Conservation (phyloP, 2,113 vertebrate species). For the Larimichthys crocea region DNA sequence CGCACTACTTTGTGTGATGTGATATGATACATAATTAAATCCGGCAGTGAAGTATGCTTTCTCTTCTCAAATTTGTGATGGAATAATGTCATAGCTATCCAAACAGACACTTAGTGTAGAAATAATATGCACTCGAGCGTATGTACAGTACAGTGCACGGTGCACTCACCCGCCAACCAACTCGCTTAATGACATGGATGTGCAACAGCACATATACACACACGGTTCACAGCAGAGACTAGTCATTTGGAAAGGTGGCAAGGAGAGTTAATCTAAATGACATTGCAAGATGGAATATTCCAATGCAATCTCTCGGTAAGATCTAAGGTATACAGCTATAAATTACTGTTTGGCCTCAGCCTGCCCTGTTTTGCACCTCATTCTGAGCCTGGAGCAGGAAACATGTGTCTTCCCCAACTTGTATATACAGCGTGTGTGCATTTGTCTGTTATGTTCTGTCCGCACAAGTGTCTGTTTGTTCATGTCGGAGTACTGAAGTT, state of each 20-base stretch:
- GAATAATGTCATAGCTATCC: conserved; percentile 39
- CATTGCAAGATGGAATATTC: conserved; percentile 46
- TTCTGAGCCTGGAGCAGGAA: conserved; percentile 18
- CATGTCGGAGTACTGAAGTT: conserved; percentile 3
- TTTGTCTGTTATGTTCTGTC: conserved; percentile 12
- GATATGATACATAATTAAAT: conserved; percentile 58
- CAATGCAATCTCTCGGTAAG: conserved; percentile 18
- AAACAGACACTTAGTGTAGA: conserved; percentile 59
- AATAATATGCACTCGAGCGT: conserved; percentile 55
- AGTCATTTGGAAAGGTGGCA: conserved; percentile 51
- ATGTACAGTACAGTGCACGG: conserved; percentile 19
- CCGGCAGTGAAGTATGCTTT: conserved; percentile 42
- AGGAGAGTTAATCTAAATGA: conserved; percentile 48
- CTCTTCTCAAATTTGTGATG: conserved; percentile 42
- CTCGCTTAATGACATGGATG: conserved; percentile 42
- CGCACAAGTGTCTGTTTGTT: conserved; percentile 19
- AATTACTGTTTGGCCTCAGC: conserved; percentile 45
- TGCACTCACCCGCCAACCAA: conserved; percentile 36
- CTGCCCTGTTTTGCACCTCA: conserved; percentile 1
- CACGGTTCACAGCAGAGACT: conserved; percentile 22
- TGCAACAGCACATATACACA: neutral
- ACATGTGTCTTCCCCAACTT: neutral
- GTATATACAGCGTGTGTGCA: neutral
- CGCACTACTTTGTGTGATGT: conserved; percentile 39
- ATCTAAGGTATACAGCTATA: conserved; percentile 35